Percentiles rank a stretch among this genome's conserved stretches.
phyloP scores from a whole-genome alignment of 1,140 invertebrate species.

The Colletes gigas region DNA sequence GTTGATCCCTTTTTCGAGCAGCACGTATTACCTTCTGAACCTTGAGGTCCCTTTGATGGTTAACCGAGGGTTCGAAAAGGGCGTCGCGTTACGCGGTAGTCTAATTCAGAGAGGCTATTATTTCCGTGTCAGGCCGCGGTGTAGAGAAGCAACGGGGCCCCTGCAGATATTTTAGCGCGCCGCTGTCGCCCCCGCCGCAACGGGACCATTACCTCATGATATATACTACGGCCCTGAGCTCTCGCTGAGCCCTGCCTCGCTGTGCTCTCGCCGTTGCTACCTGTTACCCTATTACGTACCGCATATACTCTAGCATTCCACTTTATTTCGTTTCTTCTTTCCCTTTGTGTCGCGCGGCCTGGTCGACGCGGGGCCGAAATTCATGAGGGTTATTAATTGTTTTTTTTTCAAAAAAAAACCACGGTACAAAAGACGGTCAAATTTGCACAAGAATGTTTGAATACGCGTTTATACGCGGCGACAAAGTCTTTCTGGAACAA shows the following conservation, averaged over 20 bases:
- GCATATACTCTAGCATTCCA: conserved; percentile 57
- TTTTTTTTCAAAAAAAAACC: conserved; percentile 19
- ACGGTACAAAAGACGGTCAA: conserved; percentile 26
- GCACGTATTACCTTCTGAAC: too few relatives aligned
- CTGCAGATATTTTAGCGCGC: conserved; percentile 66
- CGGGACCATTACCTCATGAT: conserved; percentile 75
- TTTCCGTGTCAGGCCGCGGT: conserved; percentile 57
- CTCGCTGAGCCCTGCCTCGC: conserved; percentile 17
- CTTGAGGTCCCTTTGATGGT: conserved; percentile 26
- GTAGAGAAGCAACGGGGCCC: conserved; percentile 41
- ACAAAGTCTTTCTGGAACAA: not conserved
- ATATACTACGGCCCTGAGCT: conserved; percentile 69
- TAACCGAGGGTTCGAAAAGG: conserved; percentile 30
- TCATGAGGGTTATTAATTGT: conserved; percentile 59
- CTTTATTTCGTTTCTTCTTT: conserved; percentile 61
- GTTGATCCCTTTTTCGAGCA: too few relatives aligned
- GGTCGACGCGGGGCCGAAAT: conserved; percentile 22
- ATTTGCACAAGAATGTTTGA: conserved; percentile 40
- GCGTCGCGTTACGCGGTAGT: conserved; percentile 25
- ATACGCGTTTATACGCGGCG: not conserved
- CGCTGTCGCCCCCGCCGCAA: conserved; percentile 65
- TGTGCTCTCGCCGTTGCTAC: conserved; percentile 50
- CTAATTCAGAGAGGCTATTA: conserved; percentile 65
- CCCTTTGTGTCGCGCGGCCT: not conserved
- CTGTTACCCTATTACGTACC: conserved; percentile 69